These are phyloP conservation scores for Lacerta viridis DNA, from an alignment of 2,797 vertebrate species.

Conservation along the genomic window DNA sequence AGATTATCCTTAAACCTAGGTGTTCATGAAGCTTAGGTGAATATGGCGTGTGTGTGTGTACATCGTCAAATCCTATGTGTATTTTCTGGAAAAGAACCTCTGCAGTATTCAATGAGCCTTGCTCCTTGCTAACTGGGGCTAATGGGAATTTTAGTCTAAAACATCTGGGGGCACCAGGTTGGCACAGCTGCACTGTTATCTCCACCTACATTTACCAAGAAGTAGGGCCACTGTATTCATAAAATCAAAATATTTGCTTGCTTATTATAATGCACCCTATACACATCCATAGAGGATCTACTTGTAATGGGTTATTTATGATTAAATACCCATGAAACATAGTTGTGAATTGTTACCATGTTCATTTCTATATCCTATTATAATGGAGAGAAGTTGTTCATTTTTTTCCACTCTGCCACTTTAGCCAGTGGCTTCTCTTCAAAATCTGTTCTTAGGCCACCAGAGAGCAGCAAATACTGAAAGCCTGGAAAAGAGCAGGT, in stretches of 20 bases:
- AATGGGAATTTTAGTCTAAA: too few relatives aligned
- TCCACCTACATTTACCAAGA: neutral
- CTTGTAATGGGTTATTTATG: neutral
- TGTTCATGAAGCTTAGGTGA: too few relatives aligned
- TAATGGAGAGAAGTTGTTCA: neutral
- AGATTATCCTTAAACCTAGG: neutral
- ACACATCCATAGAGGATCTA: neutral
- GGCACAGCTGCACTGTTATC: neutral
- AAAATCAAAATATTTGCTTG: neutral
- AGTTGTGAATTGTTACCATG: neutral
- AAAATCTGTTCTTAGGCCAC: constrained; percentile 49
- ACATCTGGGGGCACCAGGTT: too few relatives aligned
- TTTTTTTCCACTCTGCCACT: rapidly evolving
- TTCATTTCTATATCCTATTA: neutral
- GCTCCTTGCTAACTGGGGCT: too few relatives aligned
- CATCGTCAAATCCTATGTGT: neutral
- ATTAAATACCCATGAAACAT: neutral
- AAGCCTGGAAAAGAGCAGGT: neutral
- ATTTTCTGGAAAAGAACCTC: neutral
- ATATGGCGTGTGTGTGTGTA: neutral
- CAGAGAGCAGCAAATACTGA: constrained; percentile 75
- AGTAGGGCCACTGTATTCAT: neutral
- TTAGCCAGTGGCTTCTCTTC: neutral
- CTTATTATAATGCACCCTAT: neutral
- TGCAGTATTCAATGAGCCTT: neutral